Evolutionary conservation across 2,888 invertebrate species (phyloP), one percentile per base, ranked within the genome.

Genomic region (Drosophila subquinaria): DNA sequence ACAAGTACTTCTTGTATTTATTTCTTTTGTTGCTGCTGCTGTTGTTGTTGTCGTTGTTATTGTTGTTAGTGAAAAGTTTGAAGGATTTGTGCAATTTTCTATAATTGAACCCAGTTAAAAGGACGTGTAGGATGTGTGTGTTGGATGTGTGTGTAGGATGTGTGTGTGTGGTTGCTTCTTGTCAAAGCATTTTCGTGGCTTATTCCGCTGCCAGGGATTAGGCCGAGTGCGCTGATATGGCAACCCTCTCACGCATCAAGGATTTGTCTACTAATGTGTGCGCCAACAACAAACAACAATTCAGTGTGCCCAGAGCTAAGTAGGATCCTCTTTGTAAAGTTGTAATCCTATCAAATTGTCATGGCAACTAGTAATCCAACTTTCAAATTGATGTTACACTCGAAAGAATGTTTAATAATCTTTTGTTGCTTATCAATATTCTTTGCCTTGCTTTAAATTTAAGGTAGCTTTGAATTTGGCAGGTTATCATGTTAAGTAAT

Each of bases 1-100:
- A 68, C 38, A 20, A 15, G n/a, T 38, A 52, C 63, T 61, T 60
- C 45, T 59, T 47, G 40, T 38, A 65, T 52, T 70, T 38, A 27
- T 23, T 15, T 53, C 40, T 40, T 67, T 78, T 75, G 38, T 60
- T 65, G 70, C 60, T 59, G 57, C 53, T 79, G 75, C 67, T 61
- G 30, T 23, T 23, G 23, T 33, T n/a, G n/a, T n/a, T n/a, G n/a
- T n/a, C n/a, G n/a, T n/a, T n/a, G n/a, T 42, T 42, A 17, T 10
- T 17, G 42, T 4, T 57, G 56, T 48, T 55, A 59, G 62, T 73
- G 53, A 70, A 80, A 83, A 77, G 57, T 84, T 84, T 74, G 79
- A 81, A 73, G 84, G 89, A 87, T 87, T 84, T 89, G 73, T 62
- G 88, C 85, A 84, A 84, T 89, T 84, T 81, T 65, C 85, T 76